Conservation (phyloP, 2,888 invertebrate genomes). For the Drosophila mimetica region DNA sequence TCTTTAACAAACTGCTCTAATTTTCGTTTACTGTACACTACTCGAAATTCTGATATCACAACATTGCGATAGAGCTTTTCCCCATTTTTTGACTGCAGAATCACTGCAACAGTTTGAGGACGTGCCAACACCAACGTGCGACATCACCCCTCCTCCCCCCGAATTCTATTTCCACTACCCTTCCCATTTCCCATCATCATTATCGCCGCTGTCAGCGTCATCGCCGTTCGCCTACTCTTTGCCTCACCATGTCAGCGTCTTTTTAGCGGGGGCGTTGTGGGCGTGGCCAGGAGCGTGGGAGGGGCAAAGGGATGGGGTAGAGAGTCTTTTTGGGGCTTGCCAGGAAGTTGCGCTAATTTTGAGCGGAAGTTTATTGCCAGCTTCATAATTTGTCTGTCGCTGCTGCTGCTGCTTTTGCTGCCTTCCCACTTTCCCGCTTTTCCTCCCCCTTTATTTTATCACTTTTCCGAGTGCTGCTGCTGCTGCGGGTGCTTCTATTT, state of each 20-base stretch:
- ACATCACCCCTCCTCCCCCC: conserved; percentile 5
- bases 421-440: conserved; percentile 1
- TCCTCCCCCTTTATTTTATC: conserved; percentile 24
- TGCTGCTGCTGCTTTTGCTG: conserved; percentile 26
- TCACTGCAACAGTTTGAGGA: conserved; percentile 27
- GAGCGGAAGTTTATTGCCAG: conserved; percentile 74
- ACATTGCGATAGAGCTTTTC: not conserved
- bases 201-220: conserved; percentile 38
- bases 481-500: conserved; percentile 39
- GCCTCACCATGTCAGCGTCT: conserved; percentile 41
- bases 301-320: conserved; percentile 18
- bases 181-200: conserved; percentile 32
- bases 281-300: conserved; percentile 12
- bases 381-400: conserved; percentile 68
- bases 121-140: conserved; percentile 11
- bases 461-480: conserved; percentile 13
- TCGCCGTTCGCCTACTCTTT: conserved; percentile 27
- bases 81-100: conserved; percentile 16
- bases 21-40: too few species aligned
- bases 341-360: conserved; percentile 71
- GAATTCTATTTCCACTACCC: conserved; percentile 6
- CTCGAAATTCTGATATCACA: not conserved
- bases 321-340: conserved; percentile 49
- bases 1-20: too few species aligned
- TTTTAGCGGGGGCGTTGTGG: conserved; percentile 22